Evolutionary conservation across 2,888 invertebrate species (phyloP).

Genomic region (Oscheius sp.): DNA sequence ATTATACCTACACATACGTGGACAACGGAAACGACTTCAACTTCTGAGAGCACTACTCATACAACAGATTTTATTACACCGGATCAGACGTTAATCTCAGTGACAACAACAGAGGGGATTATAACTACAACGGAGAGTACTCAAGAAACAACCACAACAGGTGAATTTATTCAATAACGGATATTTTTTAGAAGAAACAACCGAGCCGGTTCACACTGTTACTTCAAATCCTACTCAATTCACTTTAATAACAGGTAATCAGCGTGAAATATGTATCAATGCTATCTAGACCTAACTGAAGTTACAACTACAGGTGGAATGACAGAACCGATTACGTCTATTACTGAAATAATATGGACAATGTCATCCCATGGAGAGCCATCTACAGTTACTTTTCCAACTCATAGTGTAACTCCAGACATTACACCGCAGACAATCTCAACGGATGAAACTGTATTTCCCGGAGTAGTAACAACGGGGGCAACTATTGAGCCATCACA

Average conservation of each 20-base stretch:
- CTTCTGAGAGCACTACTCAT: neutral
- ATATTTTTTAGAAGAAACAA: neutral
- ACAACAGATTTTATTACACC: slow-evolving; percentile 6
- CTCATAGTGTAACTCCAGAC: slow-evolving; percentile 6
- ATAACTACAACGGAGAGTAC: slow-evolving; percentile 1
- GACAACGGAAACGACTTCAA: slow-evolving; percentile 1
- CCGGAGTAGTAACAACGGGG: no score
- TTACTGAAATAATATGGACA: neutral
- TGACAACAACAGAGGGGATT: neutral
- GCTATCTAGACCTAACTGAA: neutral
- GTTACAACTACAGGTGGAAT: neutral
- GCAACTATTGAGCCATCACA: no score
- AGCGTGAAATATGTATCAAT: neutral
- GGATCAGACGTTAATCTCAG: neutral
- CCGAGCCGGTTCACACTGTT: neutral
- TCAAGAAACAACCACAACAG: neutral
- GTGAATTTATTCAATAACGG: neutral
- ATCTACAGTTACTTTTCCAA: neutral
- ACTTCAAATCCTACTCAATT: neutral
- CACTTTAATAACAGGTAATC: neutral
- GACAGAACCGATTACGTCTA: neutral
- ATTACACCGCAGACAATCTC: neutral
- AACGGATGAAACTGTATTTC: neutral
- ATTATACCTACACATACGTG: neutral
- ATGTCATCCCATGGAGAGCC: neutral